phyloP scores from a whole-genome alignment of 2,797 vertebrate genomes.

The Sebastes jordani region DNA sequence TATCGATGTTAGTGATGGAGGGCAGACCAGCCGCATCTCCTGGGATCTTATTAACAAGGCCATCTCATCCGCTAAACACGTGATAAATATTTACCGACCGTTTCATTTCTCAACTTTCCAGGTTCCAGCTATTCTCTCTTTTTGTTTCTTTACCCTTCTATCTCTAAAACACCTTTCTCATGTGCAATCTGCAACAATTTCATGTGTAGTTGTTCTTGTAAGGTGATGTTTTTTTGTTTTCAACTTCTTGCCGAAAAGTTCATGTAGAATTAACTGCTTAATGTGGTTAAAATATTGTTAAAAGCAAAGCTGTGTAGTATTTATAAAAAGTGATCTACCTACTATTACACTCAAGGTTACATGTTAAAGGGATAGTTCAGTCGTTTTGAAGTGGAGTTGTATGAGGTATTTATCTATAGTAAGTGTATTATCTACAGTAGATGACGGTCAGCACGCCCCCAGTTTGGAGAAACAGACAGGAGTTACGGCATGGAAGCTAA shows the following conservation, averaged over 20 bases:
- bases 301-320: background rate
- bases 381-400: no score
- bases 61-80: conserved; percentile 32
- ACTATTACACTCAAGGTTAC: background rate
- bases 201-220: background rate
- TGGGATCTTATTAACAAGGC: conserved; percentile 67
- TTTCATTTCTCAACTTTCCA: conserved; percentile 30
- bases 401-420: no score
- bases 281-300: background rate
- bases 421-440: no score
- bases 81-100: conserved; percentile 54
- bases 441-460: no score
- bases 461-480: no score
- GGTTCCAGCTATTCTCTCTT: background rate
- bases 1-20: conserved; percentile 68
- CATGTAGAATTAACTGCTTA: background rate
- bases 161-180: background rate
- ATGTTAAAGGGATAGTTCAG: background rate
- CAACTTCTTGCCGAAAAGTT: background rate
- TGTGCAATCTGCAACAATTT: background rate
- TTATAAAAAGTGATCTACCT: background rate
- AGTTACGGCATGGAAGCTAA: no score
- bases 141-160: background rate
- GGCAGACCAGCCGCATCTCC: conserved; percentile 50
- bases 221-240: background rate